Evolutionary conservation across 2,888 invertebrate genomes (phyloP).

Genomic region (Habroteleia sp.): DNA sequence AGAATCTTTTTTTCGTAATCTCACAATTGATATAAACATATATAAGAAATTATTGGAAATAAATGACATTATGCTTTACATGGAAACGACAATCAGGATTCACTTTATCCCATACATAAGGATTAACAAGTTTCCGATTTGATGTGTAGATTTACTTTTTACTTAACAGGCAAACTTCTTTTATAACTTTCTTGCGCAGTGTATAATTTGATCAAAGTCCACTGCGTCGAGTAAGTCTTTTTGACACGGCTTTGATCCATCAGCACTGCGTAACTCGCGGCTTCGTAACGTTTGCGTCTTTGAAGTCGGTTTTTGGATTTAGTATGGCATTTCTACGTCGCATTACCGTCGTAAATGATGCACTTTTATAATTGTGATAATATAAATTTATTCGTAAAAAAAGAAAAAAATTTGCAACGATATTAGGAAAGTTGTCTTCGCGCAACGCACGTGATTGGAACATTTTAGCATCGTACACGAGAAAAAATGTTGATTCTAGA

Average conservation of each 20-base stretch:
- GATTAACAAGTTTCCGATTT: conserved; percentile 48
- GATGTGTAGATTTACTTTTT: conserved; percentile 55
- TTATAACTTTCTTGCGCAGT: conserved; percentile 57
- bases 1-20: too few relatives aligned
- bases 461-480: conserved; percentile 7
- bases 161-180: conserved; percentile 50
- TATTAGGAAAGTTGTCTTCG: conserved; percentile 20
- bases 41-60: too few relatives aligned
- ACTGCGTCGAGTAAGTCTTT: conserved; percentile 44
- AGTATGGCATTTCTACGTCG: conserved; percentile 50
- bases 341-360: conserved; percentile 51
- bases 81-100: conserved; percentile 22
- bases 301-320: conserved; percentile 62
- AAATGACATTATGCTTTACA: conserved; percentile 11
- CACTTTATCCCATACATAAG: conserved; percentile 34
- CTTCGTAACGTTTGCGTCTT: conserved; percentile 45
- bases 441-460: conserved; percentile 6
- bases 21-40: too few relatives aligned
- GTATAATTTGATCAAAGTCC: conserved; percentile 63
- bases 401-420: conserved; percentile 9
- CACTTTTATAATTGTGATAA: conserved; percentile 39
- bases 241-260: conserved; percentile 61
- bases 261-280: conserved; percentile 62
- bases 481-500: background rate
- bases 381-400: conserved; percentile 44